Percentiles rank a stretch among this genome's conserved stretches.
Conservation (phyloP, 2,888 invertebrate genomes). For the Frankliniella intonsa region DNA sequence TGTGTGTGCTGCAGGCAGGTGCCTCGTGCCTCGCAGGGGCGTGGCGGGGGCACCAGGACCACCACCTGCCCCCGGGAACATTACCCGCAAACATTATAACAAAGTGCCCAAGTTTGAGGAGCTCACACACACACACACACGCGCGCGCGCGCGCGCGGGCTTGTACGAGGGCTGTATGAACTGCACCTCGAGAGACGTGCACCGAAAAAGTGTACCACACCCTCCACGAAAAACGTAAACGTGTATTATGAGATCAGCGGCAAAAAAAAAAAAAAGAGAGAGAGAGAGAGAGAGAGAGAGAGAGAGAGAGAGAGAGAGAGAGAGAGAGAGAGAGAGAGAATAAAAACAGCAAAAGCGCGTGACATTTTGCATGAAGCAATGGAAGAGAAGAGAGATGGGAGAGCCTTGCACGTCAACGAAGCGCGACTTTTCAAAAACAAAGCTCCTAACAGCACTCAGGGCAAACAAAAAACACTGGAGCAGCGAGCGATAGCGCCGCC, state of each 20-base stretch:
- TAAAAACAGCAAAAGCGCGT: neutral
- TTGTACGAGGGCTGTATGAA: too few species aligned
- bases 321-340: neutral
- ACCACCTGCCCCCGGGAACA: too few species aligned
- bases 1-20: too few species aligned
- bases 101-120: constrained; percentile 5
- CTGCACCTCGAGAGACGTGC: too few species aligned
- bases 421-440: neutral
- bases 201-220: too few species aligned
- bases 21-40: too few species aligned
- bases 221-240: too few species aligned
- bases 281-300: neutral
- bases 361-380: neutral
- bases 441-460: neutral
- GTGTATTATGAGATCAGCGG: neutral
- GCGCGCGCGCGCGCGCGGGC: neutral
- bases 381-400: neutral
- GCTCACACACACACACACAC: neutral
- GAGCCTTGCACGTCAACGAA: neutral
- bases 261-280: neutral
- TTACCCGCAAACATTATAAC: neutral
- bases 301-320: neutral
- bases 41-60: too few species aligned
- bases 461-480: neutral
- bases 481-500: neutral